Evolutionary conservation across 2,888 invertebrate species (phyloP).

Genomic region (Acanthosepion pharaonis): DNA sequence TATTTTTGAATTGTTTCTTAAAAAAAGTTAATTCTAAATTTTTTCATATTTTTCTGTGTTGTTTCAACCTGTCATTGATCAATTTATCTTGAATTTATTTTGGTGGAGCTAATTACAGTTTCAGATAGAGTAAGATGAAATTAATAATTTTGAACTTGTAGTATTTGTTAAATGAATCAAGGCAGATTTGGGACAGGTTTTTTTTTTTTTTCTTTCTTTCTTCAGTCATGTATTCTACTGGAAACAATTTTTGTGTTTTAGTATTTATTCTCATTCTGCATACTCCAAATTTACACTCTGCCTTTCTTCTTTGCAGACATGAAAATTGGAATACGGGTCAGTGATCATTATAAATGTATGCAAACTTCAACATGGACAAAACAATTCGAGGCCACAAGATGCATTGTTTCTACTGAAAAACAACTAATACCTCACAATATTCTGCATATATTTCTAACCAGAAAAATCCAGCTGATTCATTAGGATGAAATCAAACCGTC

Average conservation of each 20-base stretch:
- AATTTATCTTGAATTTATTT: background rate
- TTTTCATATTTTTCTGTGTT: background rate
- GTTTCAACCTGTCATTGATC: background rate
- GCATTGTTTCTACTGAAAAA: conserved; percentile 44
- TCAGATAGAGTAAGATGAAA: background rate
- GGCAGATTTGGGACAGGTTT: background rate
- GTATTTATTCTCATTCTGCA: background rate
- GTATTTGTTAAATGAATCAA: background rate
- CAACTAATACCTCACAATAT: conserved; percentile 46
- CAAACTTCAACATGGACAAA: conserved; percentile 46
- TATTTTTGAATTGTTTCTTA: background rate
- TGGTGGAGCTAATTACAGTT: background rate
- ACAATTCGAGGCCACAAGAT: conserved; percentile 46
- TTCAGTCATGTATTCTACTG: background rate
- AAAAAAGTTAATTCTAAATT: background rate
- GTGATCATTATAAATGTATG: conserved; percentile 45
- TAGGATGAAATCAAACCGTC: conserved; percentile 65
- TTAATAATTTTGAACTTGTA: background rate
- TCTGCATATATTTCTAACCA: conserved; percentile 46
- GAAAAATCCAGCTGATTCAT: conserved; percentile 44
- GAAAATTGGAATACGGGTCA: conserved; percentile 49
- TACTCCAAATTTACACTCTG: background rate
- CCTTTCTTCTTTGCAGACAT: conserved; percentile 43
- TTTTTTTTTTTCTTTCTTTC: background rate
- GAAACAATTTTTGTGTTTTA: background rate